These are phyloP conservation scores for Spinus olivaceus DNA, from an alignment of 2,797 vertebrate genomes.

Conservation along the genomic window DNA sequence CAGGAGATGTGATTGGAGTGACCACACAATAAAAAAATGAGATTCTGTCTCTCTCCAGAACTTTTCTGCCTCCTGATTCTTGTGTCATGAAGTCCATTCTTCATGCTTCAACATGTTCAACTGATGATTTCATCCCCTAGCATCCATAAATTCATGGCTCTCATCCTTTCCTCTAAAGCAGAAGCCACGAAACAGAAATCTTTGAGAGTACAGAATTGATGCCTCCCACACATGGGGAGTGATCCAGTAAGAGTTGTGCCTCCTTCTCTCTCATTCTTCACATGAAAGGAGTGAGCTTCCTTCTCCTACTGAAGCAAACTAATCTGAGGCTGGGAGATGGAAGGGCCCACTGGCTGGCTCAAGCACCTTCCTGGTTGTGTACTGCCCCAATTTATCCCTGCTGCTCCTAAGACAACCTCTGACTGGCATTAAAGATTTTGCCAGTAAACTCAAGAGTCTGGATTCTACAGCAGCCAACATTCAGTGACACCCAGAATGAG, in stretches of 20 bases:
- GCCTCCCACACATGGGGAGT: neutral
- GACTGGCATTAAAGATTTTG: neutral
- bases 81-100: neutral
- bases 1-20: neutral
- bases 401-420: neutral
- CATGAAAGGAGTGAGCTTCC: neutral
- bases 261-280: neutral
- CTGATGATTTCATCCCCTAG: neutral
- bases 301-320: neutral
- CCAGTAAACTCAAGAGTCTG: neutral
- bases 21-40: neutral
- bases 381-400: neutral
- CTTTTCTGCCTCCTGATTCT: neutral
- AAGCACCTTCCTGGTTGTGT: neutral
- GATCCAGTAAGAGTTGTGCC: neutral
- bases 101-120: neutral
- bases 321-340: neutral
- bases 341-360: neutral
- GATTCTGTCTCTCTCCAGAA: neutral
- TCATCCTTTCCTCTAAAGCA: neutral
- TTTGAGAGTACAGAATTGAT: neutral
- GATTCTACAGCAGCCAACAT: neutral
- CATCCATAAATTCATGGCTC: neutral
- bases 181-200: neutral
- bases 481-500: neutral